These are phyloP conservation scores for Dipodomys merriami DNA, from an alignment of 2,113 vertebrate species.

Conservation along the genomic window DNA sequence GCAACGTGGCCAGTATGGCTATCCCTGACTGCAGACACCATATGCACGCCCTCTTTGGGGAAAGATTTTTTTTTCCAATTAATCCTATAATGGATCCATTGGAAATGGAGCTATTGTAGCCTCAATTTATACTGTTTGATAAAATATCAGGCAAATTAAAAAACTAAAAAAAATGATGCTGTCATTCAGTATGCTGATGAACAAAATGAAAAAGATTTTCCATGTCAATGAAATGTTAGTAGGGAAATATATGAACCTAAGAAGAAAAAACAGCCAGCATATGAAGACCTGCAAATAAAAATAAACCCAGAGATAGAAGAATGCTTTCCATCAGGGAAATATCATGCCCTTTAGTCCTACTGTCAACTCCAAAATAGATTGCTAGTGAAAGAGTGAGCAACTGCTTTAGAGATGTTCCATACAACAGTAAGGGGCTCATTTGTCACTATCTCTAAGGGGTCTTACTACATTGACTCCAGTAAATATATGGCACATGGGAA, in stretches of 20 bases:
- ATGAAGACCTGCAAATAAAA: conserved; percentile 37
- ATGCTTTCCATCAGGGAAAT: neutral
- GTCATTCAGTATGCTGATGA: neutral
- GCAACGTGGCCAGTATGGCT: neutral
- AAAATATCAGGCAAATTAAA: neutral
- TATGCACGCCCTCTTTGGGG: neutral
- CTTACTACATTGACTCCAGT: neutral
- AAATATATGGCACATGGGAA: neutral
- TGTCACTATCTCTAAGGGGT: neutral
- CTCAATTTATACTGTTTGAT: neutral
- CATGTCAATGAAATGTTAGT: neutral
- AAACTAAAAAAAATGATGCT: neutral
- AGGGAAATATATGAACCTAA: neutral
- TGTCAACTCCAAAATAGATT: conserved; percentile 19
- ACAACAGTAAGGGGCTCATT: neutral
- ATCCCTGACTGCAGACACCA: neutral
- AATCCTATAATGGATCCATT: neutral
- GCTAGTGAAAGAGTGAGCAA: neutral
- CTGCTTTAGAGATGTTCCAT: neutral
- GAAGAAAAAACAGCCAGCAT: neutral
- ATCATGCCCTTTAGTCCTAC: neutral
- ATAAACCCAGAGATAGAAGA: conserved; percentile 36
- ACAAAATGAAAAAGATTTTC: neutral
- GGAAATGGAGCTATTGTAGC: neutral
- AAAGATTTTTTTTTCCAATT: neutral